Evolutionary conservation across 2,888 invertebrate species (phyloP), one percentile per base, ranked within the genome.

Genomic region (Formica aserva): DNA sequence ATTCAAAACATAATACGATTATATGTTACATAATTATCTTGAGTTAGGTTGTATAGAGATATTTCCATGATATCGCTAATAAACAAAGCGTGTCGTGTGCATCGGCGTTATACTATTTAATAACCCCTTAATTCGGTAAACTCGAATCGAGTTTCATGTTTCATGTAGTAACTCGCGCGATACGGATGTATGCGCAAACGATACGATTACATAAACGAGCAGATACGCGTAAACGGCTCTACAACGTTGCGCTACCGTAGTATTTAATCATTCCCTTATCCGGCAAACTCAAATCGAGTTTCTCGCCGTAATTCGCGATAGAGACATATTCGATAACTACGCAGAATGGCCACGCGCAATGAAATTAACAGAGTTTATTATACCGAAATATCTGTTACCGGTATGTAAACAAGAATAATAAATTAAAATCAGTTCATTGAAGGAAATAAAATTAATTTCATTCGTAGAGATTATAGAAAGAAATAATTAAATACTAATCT

Each of bases 251-350:
- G 77, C 76, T 62, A 72, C 78, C 60, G 35, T 72, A 60, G 72
- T 80, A 82, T 82, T 76, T 82, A 82, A 82, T 82, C 82, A 82
- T 75, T 82, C 82, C 65, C 76, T 76, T 66, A 76, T 66, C 76
- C 72, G 78, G 72, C 45, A 71, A 80, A 80, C 78, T 80, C 78
- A 71, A 80, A 80, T 80, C 78, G 78, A 80, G 78, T 80, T 80
- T 72, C 78, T 80, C 78, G 72, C 60, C 71, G 60, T 80, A 80
- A 80, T 80, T 80, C 78, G 78, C 72, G 35, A 80, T 80, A 80
- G 78, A 80, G 78, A 80, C 78, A 80, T 80, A 80, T 80, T 80
- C 78, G 78, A 80, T 80, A 80, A 80, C 78, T 60, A 41, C 5
- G 60, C 18, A 45, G 60, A 71, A 80, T 60, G 74, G 78, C 72